Base-by-base conservation (phyloP, 1,140 invertebrate species). In the Kradibia gibbosae region DNA sequence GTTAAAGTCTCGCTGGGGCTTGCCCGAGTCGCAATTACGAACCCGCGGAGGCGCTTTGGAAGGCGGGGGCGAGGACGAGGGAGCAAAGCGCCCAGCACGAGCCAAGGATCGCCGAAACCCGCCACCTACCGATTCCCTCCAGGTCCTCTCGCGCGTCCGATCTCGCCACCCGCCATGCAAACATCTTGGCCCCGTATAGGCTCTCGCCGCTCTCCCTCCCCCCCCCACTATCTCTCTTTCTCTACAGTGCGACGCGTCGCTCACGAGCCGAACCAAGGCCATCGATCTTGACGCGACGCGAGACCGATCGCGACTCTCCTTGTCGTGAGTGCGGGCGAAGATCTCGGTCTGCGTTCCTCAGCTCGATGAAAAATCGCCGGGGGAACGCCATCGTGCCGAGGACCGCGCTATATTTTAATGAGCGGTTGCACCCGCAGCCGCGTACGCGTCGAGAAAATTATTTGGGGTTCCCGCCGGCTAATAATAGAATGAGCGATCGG, bases 251-350 rank as follows among this genome's bases (percentile, higher is more conserved):
- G 87, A 90, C 89, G 90, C 89, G 89, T 91, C 89, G 90, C 89
- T 91, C 88, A 85, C 90, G 89, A 91, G 90, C 88, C 88, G 89
- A 86, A 80, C 85, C 90, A 90, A 89, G 86, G 15, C 15, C 39
- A 73, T 73, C 71, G 71, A 73, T 73, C 71, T 73, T 73, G 3
- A 8, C 45, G 45, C 22, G 15, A 22, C 70, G 22, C 57, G 74
- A 62, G 39, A 20, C 65, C 45, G 50, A 78, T 70, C 50, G n/a
- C 73, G 22, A 5, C n/a, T 28, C 17, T 73, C n/a, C n/a, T 53
- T 31, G 25, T 45, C 10, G 15, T 60, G 36, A 15, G 53, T n/a
- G n/a, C n/a, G 53, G 4, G 50, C n/a, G 25, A 22, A 8, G 31
- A n/a, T n/a, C n/a, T n/a, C n/a, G n/a, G n/a, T 22, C 22, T 36